Percentiles rank a stretch among this genome's conserved stretches.
These are phyloP conservation scores for Oryzias dopingdopingensis DNA, from an alignment of 2,797 vertebrate genomes.

Conservation along the genomic window DNA sequence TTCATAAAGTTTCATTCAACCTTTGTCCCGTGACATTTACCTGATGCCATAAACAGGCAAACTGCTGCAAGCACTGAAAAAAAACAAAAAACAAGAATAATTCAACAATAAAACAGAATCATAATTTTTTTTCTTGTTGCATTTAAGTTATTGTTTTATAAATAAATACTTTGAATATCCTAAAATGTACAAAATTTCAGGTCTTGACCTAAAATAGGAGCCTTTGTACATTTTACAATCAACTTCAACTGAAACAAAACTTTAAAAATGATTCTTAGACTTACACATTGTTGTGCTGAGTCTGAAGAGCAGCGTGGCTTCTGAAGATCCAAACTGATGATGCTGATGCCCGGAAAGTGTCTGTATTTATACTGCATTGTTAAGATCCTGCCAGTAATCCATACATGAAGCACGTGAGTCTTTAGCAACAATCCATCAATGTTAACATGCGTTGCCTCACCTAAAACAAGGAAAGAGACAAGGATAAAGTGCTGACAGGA, in stretches of 20 bases:
- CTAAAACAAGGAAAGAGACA: too few species aligned
- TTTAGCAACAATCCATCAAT: too few species aligned
- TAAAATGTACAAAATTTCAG: too few species aligned
- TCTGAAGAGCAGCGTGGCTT: conserved; percentile 28
- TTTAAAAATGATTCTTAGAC: conserved; percentile 3
- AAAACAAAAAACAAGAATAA: not conserved
- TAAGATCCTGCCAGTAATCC: not conserved
- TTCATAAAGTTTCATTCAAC: not conserved
- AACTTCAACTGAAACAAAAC: too few species aligned
- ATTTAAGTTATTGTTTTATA: too few species aligned
- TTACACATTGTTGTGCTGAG: conserved; percentile 28
- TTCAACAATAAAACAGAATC: not conserved
- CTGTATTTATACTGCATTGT: conserved; percentile 8
- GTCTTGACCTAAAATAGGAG: too few species aligned
- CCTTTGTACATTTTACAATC: too few species aligned
- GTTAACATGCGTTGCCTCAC: too few species aligned
- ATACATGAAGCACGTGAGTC: too few species aligned
- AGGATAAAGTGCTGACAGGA: too few species aligned
- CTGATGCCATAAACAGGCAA: conserved; percentile 19
- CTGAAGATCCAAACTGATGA: not conserved
- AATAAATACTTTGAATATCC: too few species aligned
- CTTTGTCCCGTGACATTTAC: conserved; percentile 24
- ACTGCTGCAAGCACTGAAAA: conserved; percentile 34
- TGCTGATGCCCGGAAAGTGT: not conserved
- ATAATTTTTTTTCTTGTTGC: too few species aligned